Conservation (phyloP, 2,888 invertebrate species). For the Petrolisthes cinctipes region DNA sequence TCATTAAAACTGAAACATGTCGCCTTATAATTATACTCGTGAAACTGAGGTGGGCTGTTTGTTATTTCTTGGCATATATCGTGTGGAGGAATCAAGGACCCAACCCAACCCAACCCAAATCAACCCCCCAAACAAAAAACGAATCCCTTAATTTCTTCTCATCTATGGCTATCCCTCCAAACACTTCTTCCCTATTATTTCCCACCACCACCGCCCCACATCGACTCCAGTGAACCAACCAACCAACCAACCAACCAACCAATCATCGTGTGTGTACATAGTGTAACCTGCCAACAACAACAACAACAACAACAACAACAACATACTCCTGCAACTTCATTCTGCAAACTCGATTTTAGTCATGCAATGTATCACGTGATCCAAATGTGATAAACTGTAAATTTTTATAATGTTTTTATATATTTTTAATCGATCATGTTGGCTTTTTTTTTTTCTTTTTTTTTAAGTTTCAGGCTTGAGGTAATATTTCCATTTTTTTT, state of each 20-base stretch:
- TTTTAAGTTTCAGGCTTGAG: background rate
- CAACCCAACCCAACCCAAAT: no score
- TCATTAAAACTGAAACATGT: no score
- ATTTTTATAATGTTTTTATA: conserved; percentile 2
- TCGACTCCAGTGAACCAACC: conserved; percentile 20
- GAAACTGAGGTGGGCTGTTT: no score
- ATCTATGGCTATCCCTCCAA: no score
- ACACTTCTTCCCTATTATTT: no score
- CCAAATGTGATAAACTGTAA: conserved; percentile 18
- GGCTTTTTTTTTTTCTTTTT: background rate
- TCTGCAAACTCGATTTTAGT: background rate
- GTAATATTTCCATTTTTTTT: background rate
- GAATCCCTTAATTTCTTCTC: no score
- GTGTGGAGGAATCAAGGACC: no score
- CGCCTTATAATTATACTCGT: no score
- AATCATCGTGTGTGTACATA: conserved; percentile 10
- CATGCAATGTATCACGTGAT: conserved; percentile 8
- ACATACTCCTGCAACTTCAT: background rate
- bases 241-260: background rate
- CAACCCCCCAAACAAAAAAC: no score
- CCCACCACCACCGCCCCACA: background rate
- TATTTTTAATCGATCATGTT: background rate
- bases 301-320: background rate
- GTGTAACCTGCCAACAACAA: background rate
- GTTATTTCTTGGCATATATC: no score